Conservation (phyloP, 2,113 vertebrate genomes). For the Petrocephalus microphthalmus region DNA sequence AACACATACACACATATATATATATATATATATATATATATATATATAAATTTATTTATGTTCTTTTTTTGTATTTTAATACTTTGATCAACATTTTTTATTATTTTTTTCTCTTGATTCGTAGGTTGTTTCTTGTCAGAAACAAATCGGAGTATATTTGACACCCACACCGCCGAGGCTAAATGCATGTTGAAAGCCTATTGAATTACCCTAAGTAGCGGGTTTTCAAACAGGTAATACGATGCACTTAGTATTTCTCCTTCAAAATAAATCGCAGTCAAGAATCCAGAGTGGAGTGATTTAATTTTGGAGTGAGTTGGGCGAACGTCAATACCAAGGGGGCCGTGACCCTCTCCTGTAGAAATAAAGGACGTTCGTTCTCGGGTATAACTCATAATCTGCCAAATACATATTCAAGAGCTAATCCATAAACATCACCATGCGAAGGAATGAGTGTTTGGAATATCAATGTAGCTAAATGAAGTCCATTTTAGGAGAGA, state of each 20-base stretch:
- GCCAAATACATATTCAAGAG: slow-evolving; percentile 37
- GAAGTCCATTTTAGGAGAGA: not conserved
- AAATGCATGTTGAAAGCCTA: slow-evolving; percentile 35
- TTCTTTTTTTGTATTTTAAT: slow-evolving; percentile 23
- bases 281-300: slow-evolving; percentile 35
- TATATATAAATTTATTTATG: too few relatives aligned
- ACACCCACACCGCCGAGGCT: slow-evolving; percentile 22
- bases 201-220: slow-evolving; percentile 34
- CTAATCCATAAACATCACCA: slow-evolving; percentile 41
- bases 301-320: slow-evolving; percentile 30
- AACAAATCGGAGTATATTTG: slow-evolving; percentile 22
- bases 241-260: slow-evolving; percentile 31
- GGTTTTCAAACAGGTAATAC: slow-evolving; percentile 37
- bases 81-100: slow-evolving; percentile 20
- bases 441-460: slow-evolving; percentile 24
- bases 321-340: not conserved
- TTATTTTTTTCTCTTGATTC: slow-evolving; percentile 2
- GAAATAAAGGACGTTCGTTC: slow-evolving; percentile 30
- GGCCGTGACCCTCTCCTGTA: slow-evolving; percentile 31
- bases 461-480: slow-evolving; percentile 25
- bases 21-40: too few relatives aligned
- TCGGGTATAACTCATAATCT: slow-evolving; percentile 36
- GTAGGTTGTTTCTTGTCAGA: slow-evolving; percentile 21
- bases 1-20: not conserved
- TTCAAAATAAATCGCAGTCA: slow-evolving; percentile 34